Evolutionary conservation across 2,797 vertebrate genomes (phyloP).

Genomic region (Poecilia velifera): DNA sequence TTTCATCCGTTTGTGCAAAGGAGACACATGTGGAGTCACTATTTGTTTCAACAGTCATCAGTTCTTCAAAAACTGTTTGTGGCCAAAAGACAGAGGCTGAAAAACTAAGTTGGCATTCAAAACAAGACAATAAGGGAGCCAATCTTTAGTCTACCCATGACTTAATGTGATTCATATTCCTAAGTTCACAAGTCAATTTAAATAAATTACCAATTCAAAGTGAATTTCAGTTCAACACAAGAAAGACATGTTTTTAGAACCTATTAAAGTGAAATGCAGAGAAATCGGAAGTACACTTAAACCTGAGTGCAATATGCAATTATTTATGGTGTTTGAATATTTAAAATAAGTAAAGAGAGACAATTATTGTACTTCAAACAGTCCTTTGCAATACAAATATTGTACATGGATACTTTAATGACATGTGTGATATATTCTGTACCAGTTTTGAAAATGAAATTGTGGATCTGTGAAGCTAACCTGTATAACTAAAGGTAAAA

Average conservation of each 20-base stretch:
- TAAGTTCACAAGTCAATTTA: background rate
- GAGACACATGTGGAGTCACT: background rate
- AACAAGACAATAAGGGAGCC: slow-evolving; percentile 6
- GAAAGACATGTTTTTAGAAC: background rate
- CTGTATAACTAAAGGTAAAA: background rate
- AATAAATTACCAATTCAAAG: background rate
- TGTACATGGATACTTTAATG: background rate
- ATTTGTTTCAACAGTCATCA: slow-evolving; percentile 1
- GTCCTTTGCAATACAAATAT: background rate
- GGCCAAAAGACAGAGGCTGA: background rate
- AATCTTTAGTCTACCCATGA: background rate
- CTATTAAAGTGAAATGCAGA: background rate
- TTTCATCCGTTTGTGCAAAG: background rate
- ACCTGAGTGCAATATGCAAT: background rate
- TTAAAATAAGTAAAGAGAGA: background rate
- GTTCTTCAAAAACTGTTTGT: background rate
- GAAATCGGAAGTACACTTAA: background rate
- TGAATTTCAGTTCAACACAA: background rate
- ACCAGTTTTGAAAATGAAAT: background rate
- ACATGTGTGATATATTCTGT: background rate
- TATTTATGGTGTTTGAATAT: background rate
- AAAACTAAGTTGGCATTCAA: slow-evolving; percentile 10
- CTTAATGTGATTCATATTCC: background rate
- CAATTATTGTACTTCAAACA: background rate
- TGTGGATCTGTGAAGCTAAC: background rate